Conservation (phyloP, 1,140 invertebrate genomes). For the Ridgeia piscesae region DNA sequence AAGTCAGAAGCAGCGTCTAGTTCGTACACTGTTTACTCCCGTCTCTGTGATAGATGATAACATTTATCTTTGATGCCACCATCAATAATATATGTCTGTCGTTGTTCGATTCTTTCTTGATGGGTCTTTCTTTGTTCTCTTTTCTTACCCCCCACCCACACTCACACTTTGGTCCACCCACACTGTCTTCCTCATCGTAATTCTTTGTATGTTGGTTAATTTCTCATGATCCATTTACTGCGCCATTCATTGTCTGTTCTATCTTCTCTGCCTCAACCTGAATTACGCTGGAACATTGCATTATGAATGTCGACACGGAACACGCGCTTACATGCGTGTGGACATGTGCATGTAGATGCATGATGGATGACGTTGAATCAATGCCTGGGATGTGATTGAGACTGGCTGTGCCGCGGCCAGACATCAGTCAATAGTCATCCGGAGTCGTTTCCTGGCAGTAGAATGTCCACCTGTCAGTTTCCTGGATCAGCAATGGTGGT, state of each 20-base stretch:
- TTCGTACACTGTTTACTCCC: neutral
- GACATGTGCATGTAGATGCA: neutral
- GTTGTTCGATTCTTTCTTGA: neutral
- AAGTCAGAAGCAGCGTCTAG: neutral
- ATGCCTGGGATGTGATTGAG: neutral
- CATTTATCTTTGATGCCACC: neutral
- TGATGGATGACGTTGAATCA: neutral
- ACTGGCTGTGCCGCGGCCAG: neutral
- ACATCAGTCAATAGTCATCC: neutral
- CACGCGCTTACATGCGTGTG: neutral
- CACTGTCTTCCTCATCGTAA: neutral
- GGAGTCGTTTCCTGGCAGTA: neutral
- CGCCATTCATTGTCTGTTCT: neutral
- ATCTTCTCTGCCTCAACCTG: neutral
- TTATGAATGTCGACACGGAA: neutral
- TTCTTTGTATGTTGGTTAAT: neutral
- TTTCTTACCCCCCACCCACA: too few species aligned
- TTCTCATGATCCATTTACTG: neutral
- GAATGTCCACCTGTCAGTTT: neutral
- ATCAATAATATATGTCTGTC: neutral
- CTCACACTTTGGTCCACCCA: too few species aligned
- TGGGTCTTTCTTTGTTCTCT: neutral
- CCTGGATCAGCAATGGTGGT: neutral
- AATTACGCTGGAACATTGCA: neutral
- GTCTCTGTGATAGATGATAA: neutral